Evolutionary conservation across 2,888 invertebrate genomes (phyloP).

Genomic region (Orgyia antiqua): DNA sequence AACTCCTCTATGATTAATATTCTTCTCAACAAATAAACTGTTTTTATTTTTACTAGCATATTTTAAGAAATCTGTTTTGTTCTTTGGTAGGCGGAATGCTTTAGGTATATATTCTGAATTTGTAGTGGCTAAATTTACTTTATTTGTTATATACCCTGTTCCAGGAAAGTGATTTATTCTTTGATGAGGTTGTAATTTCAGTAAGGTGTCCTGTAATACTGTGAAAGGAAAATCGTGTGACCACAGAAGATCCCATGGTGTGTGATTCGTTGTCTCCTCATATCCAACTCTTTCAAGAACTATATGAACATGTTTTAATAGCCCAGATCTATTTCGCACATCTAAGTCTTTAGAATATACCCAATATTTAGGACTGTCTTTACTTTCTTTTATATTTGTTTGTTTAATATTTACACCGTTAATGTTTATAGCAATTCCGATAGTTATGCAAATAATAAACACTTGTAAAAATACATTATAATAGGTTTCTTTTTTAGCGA

Average conservation of each 20-base stretch:
- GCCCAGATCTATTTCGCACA: constrained; percentile 80
- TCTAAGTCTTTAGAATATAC: constrained; percentile 73
- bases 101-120: constrained; percentile 88
- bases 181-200: constrained; percentile 83
- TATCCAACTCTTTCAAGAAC: constrained; percentile 89
- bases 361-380: constrained; percentile 65
- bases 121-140: constrained; percentile 90
- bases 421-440: constrained; percentile 53
- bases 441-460: constrained; percentile 51
- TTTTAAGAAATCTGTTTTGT: constrained; percentile 82
- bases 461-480: constrained; percentile 46
- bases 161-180: constrained; percentile 97
- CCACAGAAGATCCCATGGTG: constrained; percentile 94
- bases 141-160: constrained; percentile 94
- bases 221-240: constrained; percentile 95
- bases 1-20: constrained; percentile 94
- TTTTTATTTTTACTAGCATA: constrained; percentile 83
- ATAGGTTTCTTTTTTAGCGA: constrained; percentile 20
- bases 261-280: constrained; percentile 68
- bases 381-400: constrained; percentile 18
- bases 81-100: constrained; percentile 91
- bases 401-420: constrained; percentile 37
- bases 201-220: constrained; percentile 67
- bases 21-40: constrained; percentile 92
- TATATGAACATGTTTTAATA: constrained; percentile 88